A percentile compares a stretch with the other conserved stretches of the same genome.
phyloP scores from a whole-genome alignment of 2,888 invertebrate species.

The Sesamia inferens region DNA sequence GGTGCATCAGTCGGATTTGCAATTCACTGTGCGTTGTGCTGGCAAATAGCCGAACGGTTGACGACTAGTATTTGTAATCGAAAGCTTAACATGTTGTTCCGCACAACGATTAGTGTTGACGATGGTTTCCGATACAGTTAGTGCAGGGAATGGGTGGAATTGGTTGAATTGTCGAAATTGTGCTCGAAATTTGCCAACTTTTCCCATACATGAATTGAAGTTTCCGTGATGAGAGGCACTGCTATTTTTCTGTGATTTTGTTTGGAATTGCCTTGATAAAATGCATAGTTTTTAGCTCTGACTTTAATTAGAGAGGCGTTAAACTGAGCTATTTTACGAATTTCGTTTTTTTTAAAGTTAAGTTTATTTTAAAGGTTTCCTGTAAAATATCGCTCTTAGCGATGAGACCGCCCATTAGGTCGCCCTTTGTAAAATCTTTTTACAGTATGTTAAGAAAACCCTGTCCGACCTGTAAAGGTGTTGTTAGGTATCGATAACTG shows the following conservation, averaged over 20 bases:
- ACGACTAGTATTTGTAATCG: slow-evolving; percentile 72
- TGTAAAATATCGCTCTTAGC: no score
- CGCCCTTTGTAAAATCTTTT: no score
- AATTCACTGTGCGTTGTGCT: slow-evolving; percentile 73
- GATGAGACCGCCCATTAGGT: no score
- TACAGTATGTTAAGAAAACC: no score
- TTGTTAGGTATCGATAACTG: no score
- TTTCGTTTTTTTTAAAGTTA: background rate
- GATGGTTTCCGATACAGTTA: slow-evolving; percentile 59
- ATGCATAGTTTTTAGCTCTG: background rate
- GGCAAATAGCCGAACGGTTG: slow-evolving; percentile 73
- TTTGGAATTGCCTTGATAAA: background rate
- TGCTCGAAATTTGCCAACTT: slow-evolving; percentile 47
- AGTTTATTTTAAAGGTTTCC: no score
- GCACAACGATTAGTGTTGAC: slow-evolving; percentile 66
- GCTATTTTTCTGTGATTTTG: background rate
- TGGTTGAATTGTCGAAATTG: slow-evolving; percentile 32
- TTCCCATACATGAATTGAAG: slow-evolving; percentile 26
- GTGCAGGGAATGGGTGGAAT: slow-evolving; percentile 17
- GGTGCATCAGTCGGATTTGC: slow-evolving; percentile 66
- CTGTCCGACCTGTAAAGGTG: no score
- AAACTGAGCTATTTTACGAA: background rate
- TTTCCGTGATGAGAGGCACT: background rate
- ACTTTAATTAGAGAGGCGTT: background rate
- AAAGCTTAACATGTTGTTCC: slow-evolving; percentile 73